Base-by-base conservation (phyloP, 1,140 invertebrate genomes). In the Drosophila trapezifrons region DNA sequence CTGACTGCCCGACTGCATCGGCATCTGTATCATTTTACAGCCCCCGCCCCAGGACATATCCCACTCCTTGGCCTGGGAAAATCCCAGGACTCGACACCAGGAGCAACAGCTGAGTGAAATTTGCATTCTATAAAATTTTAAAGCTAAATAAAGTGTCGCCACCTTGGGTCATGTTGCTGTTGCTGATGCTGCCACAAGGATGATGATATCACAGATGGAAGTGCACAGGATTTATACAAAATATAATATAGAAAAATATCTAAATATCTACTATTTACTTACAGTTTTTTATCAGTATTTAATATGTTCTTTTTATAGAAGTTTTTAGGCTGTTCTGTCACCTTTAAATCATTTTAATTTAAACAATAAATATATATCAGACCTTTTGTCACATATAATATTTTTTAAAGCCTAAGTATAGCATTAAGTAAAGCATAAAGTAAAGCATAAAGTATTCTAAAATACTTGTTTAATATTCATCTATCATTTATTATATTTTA, bases 101-200 rank as follows among this genome's bases (percentile, higher is more conserved):
- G 67, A 76, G 78, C 83, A 85, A 82, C 74, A 86, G 74, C 82
- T 82, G 82, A 85, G 65, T 76, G 37, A 65, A 85, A 85, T 86
- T 78, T 85, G 69, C 65, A 86, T 81, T 78, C 75, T 54, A 85
- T 85, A 76, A 72, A 86, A 86, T 69, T 66, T 86, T 86, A 85
- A 85, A 85, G 82, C 66, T 64, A 77, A 81, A 81, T 81, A 81
- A 81, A 81, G 79, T 81, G 78, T 86, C 60, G 77, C 46, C 59
- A 49, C 49, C 37, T 38, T 49, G 43, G 47, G 47, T 52, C 52
- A 32, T 51, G 65, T 51, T 27, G 54, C 55, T 32, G 29, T 4
- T 49, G n/a, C 10, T n/a, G n/a, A 18, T 38, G 38, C 38, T 17
- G 20, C 32, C 8, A 32, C 10, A 10, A 29, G 10, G 9, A 32